Percentiles rank a stretch among this genome's conserved stretches.
Conservation (phyloP, 2,888 invertebrate species). For the Platypus cylindrus region DNA sequence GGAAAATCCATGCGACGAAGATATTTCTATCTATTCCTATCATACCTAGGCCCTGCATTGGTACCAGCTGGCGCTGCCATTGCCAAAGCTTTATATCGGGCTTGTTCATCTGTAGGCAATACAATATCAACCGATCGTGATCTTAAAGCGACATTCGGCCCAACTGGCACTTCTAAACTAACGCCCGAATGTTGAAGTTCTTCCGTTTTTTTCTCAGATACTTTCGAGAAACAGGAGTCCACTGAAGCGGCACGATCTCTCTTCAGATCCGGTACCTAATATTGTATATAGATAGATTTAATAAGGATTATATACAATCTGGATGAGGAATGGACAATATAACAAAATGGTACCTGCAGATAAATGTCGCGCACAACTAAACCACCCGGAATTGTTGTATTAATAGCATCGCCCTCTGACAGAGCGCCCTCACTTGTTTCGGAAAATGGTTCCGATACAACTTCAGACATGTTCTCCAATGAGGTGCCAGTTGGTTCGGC, state of each 20-base stretch:
- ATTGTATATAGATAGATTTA: constrained; percentile 1
- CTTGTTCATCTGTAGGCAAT: constrained; percentile 72
- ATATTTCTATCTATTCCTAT: constrained; percentile 18
- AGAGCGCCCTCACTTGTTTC: constrained; percentile 30
- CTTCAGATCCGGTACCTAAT: constrained; percentile 61
- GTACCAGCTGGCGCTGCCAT: constrained; percentile 45
- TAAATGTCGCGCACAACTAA: constrained; percentile 32
- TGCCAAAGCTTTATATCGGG: constrained; percentile 72
- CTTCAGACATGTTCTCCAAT: constrained; percentile 49
- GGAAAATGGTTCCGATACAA: constrained; percentile 31
- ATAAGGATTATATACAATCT: background rate
- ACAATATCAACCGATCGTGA: constrained; percentile 82
- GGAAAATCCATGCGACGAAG: background rate
- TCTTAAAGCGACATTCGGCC: constrained; percentile 48
- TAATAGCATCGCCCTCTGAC: constrained; percentile 24
- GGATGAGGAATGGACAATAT: background rate
- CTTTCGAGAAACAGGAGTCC: constrained; percentile 74
- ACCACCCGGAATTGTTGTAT: constrained; percentile 27
- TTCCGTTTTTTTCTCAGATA: constrained; percentile 58
- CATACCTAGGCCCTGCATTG: constrained; percentile 22
- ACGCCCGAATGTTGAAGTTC: constrained; percentile 52
- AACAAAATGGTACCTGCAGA: constrained; percentile 44
- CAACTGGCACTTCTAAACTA: constrained; percentile 57
- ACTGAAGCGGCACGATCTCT: constrained; percentile 79
- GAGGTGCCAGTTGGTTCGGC: constrained; percentile 57